Conservation (phyloP, 23 tunicate species). For the Trididemnum clinides region DNA sequence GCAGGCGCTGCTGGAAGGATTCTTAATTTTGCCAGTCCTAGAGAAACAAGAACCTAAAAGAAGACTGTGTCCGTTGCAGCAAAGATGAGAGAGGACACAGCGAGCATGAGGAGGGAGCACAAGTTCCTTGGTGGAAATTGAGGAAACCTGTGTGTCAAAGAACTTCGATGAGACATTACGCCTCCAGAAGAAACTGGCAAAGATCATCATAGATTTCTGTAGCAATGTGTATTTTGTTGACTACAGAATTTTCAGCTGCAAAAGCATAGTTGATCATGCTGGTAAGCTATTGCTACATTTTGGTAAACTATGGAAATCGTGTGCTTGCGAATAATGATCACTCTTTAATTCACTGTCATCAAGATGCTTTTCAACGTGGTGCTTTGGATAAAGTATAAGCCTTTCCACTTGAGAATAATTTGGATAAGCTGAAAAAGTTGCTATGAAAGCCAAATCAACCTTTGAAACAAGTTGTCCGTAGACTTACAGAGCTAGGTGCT, state of each 20-base stretch:
- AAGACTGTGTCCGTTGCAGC: too few relatives aligned
- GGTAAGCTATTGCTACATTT: background rate
- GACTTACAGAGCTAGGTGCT: background rate
- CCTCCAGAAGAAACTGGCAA: background rate
- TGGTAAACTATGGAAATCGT: constrained; percentile 35
- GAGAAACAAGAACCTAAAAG: too few relatives aligned
- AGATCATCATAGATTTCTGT: constrained; percentile 19
- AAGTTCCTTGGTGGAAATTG: too few relatives aligned
- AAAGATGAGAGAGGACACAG: too few relatives aligned
- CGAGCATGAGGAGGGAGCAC: too few relatives aligned
- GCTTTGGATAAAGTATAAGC: constrained; percentile 38
- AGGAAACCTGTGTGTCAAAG: too few relatives aligned
- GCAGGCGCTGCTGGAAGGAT: too few relatives aligned
- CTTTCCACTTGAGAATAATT: constrained; percentile 48
- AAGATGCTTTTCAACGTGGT: constrained; percentile 34
- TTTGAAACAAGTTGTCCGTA: constrained; percentile 39
- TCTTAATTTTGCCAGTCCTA: too few relatives aligned
- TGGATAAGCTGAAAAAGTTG: constrained; percentile 10
- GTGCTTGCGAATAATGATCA: constrained; percentile 35
- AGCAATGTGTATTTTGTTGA: constrained; percentile 14
- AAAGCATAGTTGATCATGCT: background rate
- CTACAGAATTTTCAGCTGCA: constrained; percentile 7
- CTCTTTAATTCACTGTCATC: constrained; percentile 25
- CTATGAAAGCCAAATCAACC: constrained; percentile 33
- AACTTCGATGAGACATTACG: constrained; percentile 17